Evolutionary conservation across 2,113 vertebrate genomes (phyloP).

Genomic region (Aix galericulata): DNA sequence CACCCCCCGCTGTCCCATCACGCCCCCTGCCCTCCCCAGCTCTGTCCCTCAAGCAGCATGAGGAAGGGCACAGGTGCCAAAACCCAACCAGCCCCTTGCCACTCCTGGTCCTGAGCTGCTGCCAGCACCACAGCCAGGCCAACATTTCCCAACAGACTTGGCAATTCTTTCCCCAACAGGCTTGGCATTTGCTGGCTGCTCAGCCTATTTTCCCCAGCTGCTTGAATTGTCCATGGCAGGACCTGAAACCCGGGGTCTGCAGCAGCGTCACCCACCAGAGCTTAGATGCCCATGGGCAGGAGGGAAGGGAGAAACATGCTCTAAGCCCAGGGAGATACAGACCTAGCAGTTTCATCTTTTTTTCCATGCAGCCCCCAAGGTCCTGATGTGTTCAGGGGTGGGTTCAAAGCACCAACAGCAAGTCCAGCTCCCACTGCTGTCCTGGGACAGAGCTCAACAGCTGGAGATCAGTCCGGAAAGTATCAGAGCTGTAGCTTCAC

Average conservation of each 20-base stretch:
- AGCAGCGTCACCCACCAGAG: accelerated
- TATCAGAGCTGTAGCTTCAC: background rate
- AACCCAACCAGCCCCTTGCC: background rate
- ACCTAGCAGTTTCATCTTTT: background rate
- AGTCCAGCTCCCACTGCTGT: background rate
- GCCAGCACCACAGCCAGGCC: background rate
- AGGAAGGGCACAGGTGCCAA: accelerated
- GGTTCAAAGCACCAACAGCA: background rate
- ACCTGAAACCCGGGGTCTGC: background rate
- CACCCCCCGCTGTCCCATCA: accelerated
- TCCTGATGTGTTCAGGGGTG: too few relatives aligned
- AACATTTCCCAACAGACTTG: accelerated
- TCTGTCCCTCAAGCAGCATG: background rate
- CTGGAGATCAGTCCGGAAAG: background rate
- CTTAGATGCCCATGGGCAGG: too few relatives aligned
- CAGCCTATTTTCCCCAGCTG: background rate
- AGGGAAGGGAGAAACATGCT: background rate
- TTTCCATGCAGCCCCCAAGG: accelerated
- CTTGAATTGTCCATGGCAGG: background rate
- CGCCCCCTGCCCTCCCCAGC: too few relatives aligned
- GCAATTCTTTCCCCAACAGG: accelerated
- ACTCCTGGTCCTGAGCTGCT: background rate
- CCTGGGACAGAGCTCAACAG: background rate
- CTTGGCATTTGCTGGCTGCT: accelerated
- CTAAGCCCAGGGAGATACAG: accelerated